These are phyloP conservation scores for Mesocentrotus franciscanus DNA, from an alignment of 53 echinoderm and acorn worm genomes.

Conservation along the genomic window DNA sequence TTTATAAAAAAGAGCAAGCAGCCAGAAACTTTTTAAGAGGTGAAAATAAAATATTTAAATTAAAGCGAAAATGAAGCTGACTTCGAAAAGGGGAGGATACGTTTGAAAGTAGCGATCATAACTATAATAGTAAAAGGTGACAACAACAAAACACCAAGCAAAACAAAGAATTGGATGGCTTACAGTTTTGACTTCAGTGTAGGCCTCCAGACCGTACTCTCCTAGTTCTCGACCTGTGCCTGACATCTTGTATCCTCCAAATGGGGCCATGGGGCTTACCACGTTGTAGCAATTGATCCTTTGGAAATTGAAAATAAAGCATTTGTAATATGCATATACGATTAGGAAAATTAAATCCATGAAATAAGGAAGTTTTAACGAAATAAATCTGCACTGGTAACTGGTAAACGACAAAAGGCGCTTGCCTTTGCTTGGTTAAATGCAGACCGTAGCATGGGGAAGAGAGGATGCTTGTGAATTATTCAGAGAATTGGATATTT, in stretches of 20 bases:
- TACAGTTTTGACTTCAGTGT: conserved; percentile 91
- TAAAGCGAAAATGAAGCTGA: not conserved
- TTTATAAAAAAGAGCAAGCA: too few relatives aligned
- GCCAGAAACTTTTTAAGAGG: too few relatives aligned
- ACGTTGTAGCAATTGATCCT: conserved; percentile 90
- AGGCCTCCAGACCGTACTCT: conserved; percentile 81
- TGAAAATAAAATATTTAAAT: not conserved
- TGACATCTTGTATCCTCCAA: conserved; percentile 95
- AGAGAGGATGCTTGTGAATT: not conserved
- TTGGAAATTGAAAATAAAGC: not conserved
- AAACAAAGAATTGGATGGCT: not conserved
- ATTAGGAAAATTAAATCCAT: not conserved
- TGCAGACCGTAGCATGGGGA: not conserved
- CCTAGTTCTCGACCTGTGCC: conserved; percentile 94
- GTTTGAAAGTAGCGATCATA: not conserved
- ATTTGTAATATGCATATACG: not conserved
- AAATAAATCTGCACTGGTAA: not conserved
- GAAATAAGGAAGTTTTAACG: not conserved
- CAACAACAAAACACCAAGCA: too few relatives aligned
- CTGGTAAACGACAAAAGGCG: not conserved
- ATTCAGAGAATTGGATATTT: not conserved
- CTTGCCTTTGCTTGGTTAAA: not conserved
- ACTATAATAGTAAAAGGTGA: too few relatives aligned
- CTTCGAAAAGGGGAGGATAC: not conserved
- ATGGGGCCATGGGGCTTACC: conserved; percentile 70